Evolutionary conservation across 2,797 vertebrate genomes (phyloP).

Genomic region (Leptoclinus maculatus): DNA sequence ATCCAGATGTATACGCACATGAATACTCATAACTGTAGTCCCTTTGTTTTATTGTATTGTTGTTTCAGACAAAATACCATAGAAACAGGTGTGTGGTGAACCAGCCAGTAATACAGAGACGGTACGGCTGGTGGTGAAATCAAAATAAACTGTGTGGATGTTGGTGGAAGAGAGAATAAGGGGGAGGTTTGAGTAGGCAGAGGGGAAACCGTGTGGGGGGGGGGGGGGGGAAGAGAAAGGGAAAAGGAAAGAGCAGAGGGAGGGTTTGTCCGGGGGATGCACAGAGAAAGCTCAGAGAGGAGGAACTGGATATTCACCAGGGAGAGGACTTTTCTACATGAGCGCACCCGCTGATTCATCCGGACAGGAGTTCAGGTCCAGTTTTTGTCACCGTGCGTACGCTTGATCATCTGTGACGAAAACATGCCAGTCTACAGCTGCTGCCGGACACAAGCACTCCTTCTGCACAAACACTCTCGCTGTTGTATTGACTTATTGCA

Average conservation of each 20-base stretch:
- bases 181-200: slow-evolving; percentile 12
- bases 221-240: slow-evolving; percentile 34
- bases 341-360: slow-evolving; percentile 76
- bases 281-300: slow-evolving; percentile 27
- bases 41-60: background rate
- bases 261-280: slow-evolving; percentile 64
- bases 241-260: slow-evolving; percentile 52
- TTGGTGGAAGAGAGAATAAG: slow-evolving; percentile 10
- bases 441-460: slow-evolving; percentile 64
- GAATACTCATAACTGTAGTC: slow-evolving; percentile 45
- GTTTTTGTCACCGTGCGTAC: slow-evolving; percentile 79
- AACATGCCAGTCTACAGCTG: slow-evolving; percentile 79
- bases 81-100: slow-evolving; percentile 51
- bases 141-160: slow-evolving; percentile 60
- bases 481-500: slow-evolving; percentile 20
- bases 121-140: slow-evolving; percentile 49
- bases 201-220: slow-evolving; percentile 57
- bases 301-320: slow-evolving; percentile 68
- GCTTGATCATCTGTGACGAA: slow-evolving; percentile 78
- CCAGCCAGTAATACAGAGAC: slow-evolving; percentile 57
- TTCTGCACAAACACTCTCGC: slow-evolving; percentile 27
- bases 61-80: slow-evolving; percentile 27
- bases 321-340: slow-evolving; percentile 77
- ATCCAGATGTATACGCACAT: slow-evolving; percentile 24
- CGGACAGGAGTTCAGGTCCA: slow-evolving; percentile 83